Base-by-base conservation (phyloP, 2,113 vertebrate species). In the Brachyistius frenatus region DNA sequence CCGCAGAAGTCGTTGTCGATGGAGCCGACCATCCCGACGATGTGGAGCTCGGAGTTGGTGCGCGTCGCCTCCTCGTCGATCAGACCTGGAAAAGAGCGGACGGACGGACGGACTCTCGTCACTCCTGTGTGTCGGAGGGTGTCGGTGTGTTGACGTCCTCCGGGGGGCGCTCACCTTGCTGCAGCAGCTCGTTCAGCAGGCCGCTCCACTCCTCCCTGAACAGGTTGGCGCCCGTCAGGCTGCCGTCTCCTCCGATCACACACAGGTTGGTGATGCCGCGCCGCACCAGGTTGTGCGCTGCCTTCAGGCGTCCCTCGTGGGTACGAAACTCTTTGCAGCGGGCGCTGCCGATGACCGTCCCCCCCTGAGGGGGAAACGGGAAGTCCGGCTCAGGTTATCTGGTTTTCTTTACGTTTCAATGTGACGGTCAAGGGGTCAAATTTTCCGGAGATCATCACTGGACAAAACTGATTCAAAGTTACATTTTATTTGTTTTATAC, bases 1-100 rank as follows among this genome's bases (percentile, higher is more conserved):
- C 98, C 98, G 4, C 98, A 99, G 94, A 99, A 99, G 86, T 99
- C 98, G 2, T 99, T 99, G 90, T 99, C 98, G 32, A 99, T 99
- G 86, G 98, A 99, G 60, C 98, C 98, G 72, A 99, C 98, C 97
- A 99, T 98, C n/a, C 98, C 98, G 50, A 99, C 98, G 13, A 99
- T 97, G 74, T 99, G 98, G 70, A 99, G 95, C 70, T 89, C 86
- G 0, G 95, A 93, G 5, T 98, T 92, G 30, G 81, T 90, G 66
- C 90, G 71, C 10, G 91, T 86, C 0, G 95, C 94, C 1, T 95
- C 95, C 2, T 87, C 66, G n/a, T 92, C 87, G n/a, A 99, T 97
- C 58, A 95, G 91, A 39, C 96, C 98, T 99, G 89, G 0, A 9
- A 23, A 35, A 35, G 9, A 15, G 5, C 14, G 5, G 23, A 23